phyloP scores from a whole-genome alignment of 30 jellyfish, hydroid and myxozoan genomes.

The Turritopsis rubra region DNA sequence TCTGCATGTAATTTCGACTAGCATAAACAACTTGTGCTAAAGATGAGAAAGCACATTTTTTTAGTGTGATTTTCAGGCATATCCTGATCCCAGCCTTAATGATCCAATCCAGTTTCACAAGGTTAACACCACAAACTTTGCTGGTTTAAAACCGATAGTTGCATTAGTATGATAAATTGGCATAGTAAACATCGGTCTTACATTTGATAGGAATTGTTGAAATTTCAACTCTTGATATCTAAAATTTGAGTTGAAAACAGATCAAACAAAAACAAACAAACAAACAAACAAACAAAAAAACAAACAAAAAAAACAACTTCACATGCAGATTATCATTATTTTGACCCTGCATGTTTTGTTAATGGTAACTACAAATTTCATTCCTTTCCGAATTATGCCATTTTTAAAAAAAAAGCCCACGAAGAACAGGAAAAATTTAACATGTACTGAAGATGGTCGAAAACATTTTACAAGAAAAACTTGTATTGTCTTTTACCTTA shows the following conservation, averaged over 20 bases:
- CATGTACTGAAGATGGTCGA: no score
- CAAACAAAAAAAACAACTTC: no score
- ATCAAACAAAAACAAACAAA: no score
- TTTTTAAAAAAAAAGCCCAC: no score
- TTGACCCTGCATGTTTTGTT: no score
- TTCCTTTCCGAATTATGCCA: no score
- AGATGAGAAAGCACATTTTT: background rate
- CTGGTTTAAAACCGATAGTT: background rate
- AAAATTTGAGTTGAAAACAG: background rate
- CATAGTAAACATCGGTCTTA: background rate
- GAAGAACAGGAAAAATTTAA: no score
- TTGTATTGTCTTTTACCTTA: constrained; percentile 28
- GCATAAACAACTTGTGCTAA: constrained; percentile 46
- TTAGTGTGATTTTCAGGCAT: background rate
- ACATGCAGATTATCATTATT: no score
- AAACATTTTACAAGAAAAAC: background rate
- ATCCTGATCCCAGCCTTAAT: background rate
- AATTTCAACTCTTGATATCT: constrained; percentile 26
- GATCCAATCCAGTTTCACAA: background rate
- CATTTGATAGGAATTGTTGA: constrained; percentile 35
- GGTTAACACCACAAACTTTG: background rate
- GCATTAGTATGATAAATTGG: background rate
- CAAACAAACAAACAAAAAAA: no score
- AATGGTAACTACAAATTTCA: no score
- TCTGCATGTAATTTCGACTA: constrained; percentile 54